A percentile compares a stretch with the other conserved stretches of the same genome.
These are phyloP conservation scores for Pseudomugil gertrudae DNA, from an alignment of 2,797 vertebrate genomes.

Conservation along the genomic window DNA sequence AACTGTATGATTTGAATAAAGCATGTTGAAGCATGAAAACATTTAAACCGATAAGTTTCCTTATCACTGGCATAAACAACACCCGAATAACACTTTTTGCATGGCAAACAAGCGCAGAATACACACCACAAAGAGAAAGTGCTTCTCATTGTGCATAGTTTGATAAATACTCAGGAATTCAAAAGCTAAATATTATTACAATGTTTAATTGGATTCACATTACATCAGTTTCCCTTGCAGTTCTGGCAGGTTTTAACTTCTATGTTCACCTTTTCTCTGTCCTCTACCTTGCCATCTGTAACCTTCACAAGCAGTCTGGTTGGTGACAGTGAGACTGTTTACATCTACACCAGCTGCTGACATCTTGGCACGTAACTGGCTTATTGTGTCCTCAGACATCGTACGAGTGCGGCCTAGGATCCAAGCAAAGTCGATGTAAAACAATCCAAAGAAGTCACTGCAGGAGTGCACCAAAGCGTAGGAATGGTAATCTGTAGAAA, in stretches of 20 bases:
- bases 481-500: slow-evolving; percentile 85
- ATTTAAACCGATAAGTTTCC: no score
- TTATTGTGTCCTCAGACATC: slow-evolving; percentile 69
- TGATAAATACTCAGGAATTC: neutral
- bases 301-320: slow-evolving; percentile 77
- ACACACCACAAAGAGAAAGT: no score
- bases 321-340: slow-evolving; percentile 60
- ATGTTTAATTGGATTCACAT: neutral
- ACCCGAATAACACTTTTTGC: no score
- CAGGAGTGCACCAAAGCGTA: slow-evolving; percentile 87
- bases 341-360: slow-evolving; percentile 69
- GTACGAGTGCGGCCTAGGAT: slow-evolving; percentile 79
- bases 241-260: neutral
- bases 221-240: neutral
- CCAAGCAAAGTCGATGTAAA: slow-evolving; percentile 83
- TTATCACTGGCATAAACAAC: no score
- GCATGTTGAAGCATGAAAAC: no score
- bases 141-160: neutral
- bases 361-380: slow-evolving; percentile 72
- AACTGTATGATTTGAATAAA: no score
- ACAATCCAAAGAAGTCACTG: slow-evolving; percentile 71
- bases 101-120: no score
- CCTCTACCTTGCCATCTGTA: neutral
- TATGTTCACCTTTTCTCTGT: neutral
- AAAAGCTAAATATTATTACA: neutral